Conservation (phyloP, 2,888 invertebrate genomes). For the Callosobruchus maculatus region DNA sequence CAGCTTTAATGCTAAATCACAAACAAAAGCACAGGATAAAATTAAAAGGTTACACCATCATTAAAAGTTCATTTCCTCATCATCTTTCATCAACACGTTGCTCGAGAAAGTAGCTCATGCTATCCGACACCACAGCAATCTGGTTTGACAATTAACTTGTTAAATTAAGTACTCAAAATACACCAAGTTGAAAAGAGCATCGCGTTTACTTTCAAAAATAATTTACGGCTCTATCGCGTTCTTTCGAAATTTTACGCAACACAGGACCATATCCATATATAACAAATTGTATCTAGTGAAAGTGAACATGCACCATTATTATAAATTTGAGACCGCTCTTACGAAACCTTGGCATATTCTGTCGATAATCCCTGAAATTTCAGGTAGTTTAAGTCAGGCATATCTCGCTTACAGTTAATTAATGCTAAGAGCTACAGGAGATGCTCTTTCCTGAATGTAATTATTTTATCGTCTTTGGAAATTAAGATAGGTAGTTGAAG, state of each 20-base stretch:
- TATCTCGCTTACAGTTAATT: background rate
- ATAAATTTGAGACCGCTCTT: background rate
- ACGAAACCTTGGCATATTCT: background rate
- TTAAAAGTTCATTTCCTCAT: too few species aligned
- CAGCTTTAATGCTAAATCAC: too few species aligned
- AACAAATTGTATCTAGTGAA: background rate
- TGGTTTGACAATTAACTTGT: background rate
- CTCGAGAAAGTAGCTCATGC: background rate
- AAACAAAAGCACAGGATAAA: too few species aligned
- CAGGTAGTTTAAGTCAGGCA: background rate
- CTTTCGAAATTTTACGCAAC: background rate
- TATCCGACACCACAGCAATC: background rate
- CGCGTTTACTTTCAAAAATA: background rate
- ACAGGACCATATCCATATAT: background rate
- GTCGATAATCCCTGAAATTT: background rate
- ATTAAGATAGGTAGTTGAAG: background rate
- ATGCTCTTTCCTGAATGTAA: background rate
- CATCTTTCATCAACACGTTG: background rate
- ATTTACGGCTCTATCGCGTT: background rate
- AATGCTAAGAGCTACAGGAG: background rate
- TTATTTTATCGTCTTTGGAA: background rate
- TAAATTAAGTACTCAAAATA: background rate
- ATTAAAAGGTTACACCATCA: too few species aligned
- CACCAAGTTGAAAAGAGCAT: background rate
- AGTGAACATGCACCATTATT: background rate